Evolutionary conservation across 2,113 vertebrate species (phyloP).

Genomic region (Pterocles orientalis): DNA sequence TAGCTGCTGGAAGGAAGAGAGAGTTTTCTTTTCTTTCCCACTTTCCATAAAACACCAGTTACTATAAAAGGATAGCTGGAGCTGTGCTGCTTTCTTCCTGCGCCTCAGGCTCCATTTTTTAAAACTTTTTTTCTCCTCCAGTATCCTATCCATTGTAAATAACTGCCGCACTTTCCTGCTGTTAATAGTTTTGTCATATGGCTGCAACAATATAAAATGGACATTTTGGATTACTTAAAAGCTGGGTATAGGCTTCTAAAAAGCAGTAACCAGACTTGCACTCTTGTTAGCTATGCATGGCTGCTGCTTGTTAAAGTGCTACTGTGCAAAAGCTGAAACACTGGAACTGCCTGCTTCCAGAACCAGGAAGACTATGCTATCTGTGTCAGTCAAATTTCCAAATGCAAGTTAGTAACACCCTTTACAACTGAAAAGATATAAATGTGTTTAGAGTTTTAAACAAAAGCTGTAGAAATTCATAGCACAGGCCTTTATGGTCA

Average conservation of each 20-base stretch:
- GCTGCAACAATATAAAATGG: not conserved
- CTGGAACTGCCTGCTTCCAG: slow-evolving; percentile 46
- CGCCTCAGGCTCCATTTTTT: not conserved
- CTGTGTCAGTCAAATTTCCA: not conserved
- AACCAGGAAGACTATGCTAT: not conserved
- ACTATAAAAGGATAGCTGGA: slow-evolving; percentile 51
- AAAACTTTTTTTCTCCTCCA: not conserved
- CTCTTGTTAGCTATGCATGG: slow-evolving; percentile 50
- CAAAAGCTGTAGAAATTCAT: not conserved
- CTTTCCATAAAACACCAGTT: slow-evolving; percentile 39
- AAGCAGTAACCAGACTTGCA: slow-evolving; percentile 11
- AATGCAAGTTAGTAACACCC: not conserved
- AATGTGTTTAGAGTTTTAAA: not conserved
- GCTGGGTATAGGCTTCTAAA: not conserved
- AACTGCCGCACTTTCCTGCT: not conserved
- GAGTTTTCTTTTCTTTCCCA: slow-evolving; percentile 20
- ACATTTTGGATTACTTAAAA: not conserved
- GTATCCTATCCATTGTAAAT: not conserved
- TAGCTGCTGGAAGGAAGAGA: slow-evolving; percentile 8
- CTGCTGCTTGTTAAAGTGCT: slow-evolving; percentile 54
- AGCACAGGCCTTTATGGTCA: not conserved
- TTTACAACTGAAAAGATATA: not conserved
- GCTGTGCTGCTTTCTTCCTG: slow-evolving; percentile 19
- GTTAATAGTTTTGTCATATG: not conserved
- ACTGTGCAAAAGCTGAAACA: slow-evolving; percentile 35